Evolutionary conservation across 2,888 invertebrate species (phyloP), one percentile per base, ranked within the genome.

Genomic region (Choristoneura rosaceana): DNA sequence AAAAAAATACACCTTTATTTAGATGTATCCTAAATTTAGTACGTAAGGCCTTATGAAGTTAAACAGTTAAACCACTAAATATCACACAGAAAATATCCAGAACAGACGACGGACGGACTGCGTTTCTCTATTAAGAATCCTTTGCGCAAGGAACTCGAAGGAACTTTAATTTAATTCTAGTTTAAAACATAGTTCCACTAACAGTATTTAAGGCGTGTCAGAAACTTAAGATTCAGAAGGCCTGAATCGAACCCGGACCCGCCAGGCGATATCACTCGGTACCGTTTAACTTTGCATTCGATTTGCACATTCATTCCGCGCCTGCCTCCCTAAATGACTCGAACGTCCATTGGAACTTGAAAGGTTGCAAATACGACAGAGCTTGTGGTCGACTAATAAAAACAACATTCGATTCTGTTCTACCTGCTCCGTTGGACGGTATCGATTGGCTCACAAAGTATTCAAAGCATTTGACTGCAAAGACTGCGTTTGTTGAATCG

Each of bases 231-330:
- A 63, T 33, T 63, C 63, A 25, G 45, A 63, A 63, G 63, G 62
- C 55, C 43, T 17, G 61, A 55, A 45, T 60, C 61, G 71, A 67
- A 71, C 71, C 71, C 66, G 62, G 67, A 67, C 62, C 45, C 71
- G 45, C 45, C n/a, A 47, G 47, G 25, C 45, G 63, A 25, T 47
- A 63, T 63, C 64, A 58, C 67, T 60, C 52, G 59, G 41, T 52
- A 45, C 67, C 63, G 71, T 63, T 73, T 73, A 68, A 68, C 71
- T 73, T 68, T 68, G 71, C 71, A 73, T 73, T 59, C 59, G 41
- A 73, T 73, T 73, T 73, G 71, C 71, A 71, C 71, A 73, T 73
- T 73, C 63, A 73, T 68, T 33, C n/a, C 25, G 68, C 41, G 15
- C 47, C 67, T 34, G 15, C 47, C 67, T 45, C 34, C 38, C 47